These are phyloP conservation scores for Thelaira solivaga DNA, from an alignment of 2,888 invertebrate species.

Conservation along the genomic window DNA sequence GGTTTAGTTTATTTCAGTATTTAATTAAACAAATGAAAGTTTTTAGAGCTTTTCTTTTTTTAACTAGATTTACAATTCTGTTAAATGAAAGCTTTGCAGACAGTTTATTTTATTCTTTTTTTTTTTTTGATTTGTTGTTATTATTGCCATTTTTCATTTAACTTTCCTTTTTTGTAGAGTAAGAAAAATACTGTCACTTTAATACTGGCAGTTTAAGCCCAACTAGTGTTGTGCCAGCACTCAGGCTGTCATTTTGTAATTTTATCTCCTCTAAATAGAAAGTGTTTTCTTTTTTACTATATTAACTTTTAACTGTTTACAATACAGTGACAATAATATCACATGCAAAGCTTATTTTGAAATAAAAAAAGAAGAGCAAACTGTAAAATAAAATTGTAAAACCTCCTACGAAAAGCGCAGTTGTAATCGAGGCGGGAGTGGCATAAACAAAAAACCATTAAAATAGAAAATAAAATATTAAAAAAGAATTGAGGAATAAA, in stretches of 20 bases:
- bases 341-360: constrained; percentile 23
- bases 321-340: constrained; percentile 14
- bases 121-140: background rate
- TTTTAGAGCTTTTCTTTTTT: too few species aligned
- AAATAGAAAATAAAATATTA: constrained; percentile 16
- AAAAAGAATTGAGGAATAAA: constrained; percentile 15
- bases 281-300: constrained; percentile 27
- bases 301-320: constrained; percentile 23
- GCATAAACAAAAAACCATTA: constrained; percentile 51
- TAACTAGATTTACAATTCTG: too few species aligned
- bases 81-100: background rate
- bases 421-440: constrained; percentile 58
- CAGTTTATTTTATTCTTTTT: background rate
- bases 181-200: constrained; percentile 64
- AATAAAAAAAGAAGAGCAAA: too few species aligned
- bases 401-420: constrained; percentile 37
- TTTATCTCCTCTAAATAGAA: constrained; percentile 50
- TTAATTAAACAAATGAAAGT: too few species aligned
- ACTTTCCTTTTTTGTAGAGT: background rate
- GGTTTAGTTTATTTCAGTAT: too few species aligned
- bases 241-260: constrained; percentile 71
- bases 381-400: constrained; percentile 2
- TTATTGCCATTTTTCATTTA: background rate
- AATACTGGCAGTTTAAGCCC: constrained; percentile 66
- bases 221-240: constrained; percentile 75